Conservation (phyloP, 2,888 invertebrate genomes). For the Brachyopa scutellaris region DNA sequence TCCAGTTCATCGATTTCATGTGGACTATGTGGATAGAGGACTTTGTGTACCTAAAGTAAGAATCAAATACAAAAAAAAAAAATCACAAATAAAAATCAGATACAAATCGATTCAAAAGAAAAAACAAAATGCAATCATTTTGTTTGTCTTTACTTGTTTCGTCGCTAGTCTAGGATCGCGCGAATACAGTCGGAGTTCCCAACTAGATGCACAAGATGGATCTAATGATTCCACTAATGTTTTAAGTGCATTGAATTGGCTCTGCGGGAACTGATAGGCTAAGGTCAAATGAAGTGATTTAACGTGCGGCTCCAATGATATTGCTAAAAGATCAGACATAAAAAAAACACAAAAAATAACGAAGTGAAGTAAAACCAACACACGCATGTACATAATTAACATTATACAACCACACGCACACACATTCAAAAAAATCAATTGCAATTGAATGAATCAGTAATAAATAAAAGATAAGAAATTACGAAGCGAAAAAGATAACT, state of each 20-base stretch:
- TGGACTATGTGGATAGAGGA: slow-evolving; percentile 89
- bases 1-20: slow-evolving; percentile 92
- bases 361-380: slow-evolving; percentile 59
- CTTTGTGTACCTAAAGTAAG: slow-evolving; percentile 86
- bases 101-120: background rate
- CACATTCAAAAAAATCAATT: slow-evolving; percentile 32
- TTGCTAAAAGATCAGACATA: slow-evolving; percentile 82
- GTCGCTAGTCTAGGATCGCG: slow-evolving; percentile 89
- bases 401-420: slow-evolving; percentile 13
- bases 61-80: slow-evolving; percentile 2
- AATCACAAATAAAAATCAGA: slow-evolving; percentile 3
- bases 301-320: slow-evolving; percentile 90
- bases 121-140: background rate
- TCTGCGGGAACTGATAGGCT: slow-evolving; percentile 92
- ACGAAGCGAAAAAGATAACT: background rate
- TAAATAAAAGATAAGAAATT: slow-evolving; percentile 1
- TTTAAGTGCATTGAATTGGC: slow-evolving; percentile 88
- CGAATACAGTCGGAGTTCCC: slow-evolving; percentile 95
- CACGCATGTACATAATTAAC: slow-evolving; percentile 49
- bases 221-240: slow-evolving; percentile 88
- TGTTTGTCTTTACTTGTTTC: slow-evolving; percentile 76
- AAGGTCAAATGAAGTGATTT: slow-evolving; percentile 94
- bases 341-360: slow-evolving; percentile 63
- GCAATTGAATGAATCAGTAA: background rate
- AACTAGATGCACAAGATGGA: slow-evolving; percentile 86